A percentile compares a stretch with the other conserved stretches of the same genome.
Evolutionary conservation across 2,113 vertebrate species (phyloP).

Genomic region (Anas platyrhynchos): DNA sequence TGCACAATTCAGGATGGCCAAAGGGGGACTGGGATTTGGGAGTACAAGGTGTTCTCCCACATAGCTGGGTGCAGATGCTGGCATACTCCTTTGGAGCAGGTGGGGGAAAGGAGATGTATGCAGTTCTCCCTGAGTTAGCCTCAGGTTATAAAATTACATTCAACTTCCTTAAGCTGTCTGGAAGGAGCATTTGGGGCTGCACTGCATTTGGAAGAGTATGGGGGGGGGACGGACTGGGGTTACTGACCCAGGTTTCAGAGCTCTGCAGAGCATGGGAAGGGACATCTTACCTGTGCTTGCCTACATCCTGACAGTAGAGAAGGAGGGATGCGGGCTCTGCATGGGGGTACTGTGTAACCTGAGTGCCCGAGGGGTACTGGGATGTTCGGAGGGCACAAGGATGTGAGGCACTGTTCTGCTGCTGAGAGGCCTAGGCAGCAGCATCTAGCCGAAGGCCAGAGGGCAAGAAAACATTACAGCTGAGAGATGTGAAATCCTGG

Average conservation of each 20-base stretch:
- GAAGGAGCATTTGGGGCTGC: neutral
- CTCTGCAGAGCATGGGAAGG: neutral
- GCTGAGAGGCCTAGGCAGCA: neutral
- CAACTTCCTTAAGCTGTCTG: neutral
- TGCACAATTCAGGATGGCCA: neutral
- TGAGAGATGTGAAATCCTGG: neutral
- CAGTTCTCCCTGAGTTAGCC: neutral
- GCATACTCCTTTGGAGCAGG: neutral
- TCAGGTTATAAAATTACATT: neutral
- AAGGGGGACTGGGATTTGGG: neutral
- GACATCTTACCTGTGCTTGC: neutral
- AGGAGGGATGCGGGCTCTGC: neutral
- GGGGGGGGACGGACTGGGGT: neutral
- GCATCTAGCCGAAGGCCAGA: neutral
- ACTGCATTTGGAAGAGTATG: neutral
- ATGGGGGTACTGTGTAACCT: neutral
- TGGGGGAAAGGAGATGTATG: neutral
- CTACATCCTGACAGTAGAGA: neutral
- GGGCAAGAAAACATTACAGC: neutral
- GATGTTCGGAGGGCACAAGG: neutral
- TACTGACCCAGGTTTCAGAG: neutral
- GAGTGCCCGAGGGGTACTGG: neutral
- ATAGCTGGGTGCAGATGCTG: neutral
- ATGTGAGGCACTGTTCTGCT: neutral
- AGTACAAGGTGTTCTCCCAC: neutral